These are phyloP conservation scores for Leucozona laternaria DNA, from an alignment of 2,888 invertebrate genomes.

Conservation along the genomic window DNA sequence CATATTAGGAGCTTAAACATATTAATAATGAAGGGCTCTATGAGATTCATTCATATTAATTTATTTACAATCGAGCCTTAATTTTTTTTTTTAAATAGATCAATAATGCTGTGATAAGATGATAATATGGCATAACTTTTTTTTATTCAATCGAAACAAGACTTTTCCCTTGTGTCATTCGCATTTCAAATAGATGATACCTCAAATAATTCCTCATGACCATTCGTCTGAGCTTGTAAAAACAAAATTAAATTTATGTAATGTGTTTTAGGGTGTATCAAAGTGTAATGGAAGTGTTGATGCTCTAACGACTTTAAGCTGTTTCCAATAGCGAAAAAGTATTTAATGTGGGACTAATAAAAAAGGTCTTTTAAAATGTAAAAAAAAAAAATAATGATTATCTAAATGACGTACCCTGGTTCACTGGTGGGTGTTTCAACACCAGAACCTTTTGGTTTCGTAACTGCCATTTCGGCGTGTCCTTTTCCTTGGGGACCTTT, in stretches of 20 bases:
- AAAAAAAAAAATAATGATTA: not conserved
- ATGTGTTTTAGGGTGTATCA: conserved; percentile 24
- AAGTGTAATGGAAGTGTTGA: not conserved
- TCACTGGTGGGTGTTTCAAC: conserved; percentile 98
- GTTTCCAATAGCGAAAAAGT: not conserved
- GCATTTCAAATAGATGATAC: no score
- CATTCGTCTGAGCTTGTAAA: conserved; percentile 62
- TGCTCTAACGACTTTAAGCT: not conserved
- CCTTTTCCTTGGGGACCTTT: conserved; percentile 98
- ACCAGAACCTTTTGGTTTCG: conserved; percentile 95
- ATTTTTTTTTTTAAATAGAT: no score
- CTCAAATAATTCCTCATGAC: conserved; percentile 68
- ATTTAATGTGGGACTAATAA: not conserved
- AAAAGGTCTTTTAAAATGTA: not conserved
- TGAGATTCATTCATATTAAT: no score
- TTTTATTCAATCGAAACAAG: no score
- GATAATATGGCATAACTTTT: no score
- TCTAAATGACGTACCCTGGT: conserved; percentile 85
- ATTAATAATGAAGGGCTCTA: no score
- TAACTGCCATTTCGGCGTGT: conserved; percentile 98
- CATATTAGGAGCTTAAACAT: no score
- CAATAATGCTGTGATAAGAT: no score
- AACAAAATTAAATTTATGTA: conserved; percentile 42
- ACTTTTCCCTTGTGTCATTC: no score
- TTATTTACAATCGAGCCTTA: no score